Percentiles rank a stretch among this genome's conserved stretches.
Conservation (phyloP, 2,888 invertebrate species). For the Tenthredo livida region DNA sequence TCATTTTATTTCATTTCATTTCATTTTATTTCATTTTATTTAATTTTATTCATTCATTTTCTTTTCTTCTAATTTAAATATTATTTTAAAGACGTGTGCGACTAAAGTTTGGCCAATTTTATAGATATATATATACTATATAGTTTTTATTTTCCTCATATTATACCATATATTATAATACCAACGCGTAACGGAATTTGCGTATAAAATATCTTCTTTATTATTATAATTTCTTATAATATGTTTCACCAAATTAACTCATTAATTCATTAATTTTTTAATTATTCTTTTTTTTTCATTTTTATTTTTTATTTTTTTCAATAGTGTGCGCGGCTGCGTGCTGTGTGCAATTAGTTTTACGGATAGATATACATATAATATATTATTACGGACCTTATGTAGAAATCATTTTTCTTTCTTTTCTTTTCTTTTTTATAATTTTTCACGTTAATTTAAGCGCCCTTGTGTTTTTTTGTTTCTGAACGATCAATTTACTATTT, state of each 20-base stretch:
- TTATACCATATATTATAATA: conserved; percentile 27
- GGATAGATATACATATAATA: neutral
- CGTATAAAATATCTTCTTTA: neutral
- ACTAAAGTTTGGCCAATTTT: conserved; percentile 23
- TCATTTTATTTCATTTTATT: neutral
- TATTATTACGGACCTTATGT: neutral
- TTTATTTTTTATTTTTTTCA: neutral
- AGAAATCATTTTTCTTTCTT: neutral
- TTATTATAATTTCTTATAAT: neutral
- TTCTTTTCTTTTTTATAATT: neutral
- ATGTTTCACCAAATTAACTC: neutral
- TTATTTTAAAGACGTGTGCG: neutral
- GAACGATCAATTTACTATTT: neutral
- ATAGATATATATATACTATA: too few species aligned
- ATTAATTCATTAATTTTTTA: neutral
- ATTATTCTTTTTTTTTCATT: neutral
- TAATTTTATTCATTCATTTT: too few species aligned
- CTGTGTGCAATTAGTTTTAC: neutral
- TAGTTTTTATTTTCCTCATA: neutral
- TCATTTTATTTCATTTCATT: neutral
- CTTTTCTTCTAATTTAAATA: too few species aligned
- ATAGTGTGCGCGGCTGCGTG: neutral
- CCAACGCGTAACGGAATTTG: neutral
- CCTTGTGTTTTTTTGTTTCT: neutral
- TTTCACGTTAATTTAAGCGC: too few species aligned